Conservation (phyloP, 30 jellyfish, hydroid and myxozoan genomes). For the Phacellophora camtschatica region DNA sequence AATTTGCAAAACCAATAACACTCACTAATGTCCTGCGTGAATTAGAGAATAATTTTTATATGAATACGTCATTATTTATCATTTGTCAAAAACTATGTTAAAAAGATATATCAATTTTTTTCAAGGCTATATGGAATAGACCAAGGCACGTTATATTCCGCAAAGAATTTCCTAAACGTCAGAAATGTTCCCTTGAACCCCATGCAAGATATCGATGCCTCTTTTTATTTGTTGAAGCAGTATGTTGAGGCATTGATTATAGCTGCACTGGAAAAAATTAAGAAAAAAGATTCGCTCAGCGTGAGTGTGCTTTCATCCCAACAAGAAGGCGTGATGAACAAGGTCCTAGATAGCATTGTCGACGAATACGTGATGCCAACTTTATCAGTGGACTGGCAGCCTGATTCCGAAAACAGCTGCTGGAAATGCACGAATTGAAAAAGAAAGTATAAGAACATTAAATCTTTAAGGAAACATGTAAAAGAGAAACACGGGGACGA, state of each 20-base stretch:
- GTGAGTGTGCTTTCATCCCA: neutral
- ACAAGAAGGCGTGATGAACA: neutral
- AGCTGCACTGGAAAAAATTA: neutral
- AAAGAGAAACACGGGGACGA: neutral
- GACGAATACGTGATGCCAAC: neutral
- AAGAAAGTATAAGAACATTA: neutral
- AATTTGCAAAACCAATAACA: too few relatives aligned
- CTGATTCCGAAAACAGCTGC: neutral
- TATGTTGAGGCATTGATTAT: neutral
- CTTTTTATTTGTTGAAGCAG: neutral
- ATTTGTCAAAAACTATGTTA: neutral
- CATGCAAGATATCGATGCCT: neutral
- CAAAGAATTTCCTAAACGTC: neutral
- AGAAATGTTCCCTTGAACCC: neutral
- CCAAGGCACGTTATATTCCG: neutral
- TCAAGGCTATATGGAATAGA: conserved; percentile 2
- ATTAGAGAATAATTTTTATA: too few relatives aligned
- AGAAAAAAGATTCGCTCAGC: neutral
- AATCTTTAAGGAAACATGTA: neutral
- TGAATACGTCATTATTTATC: too few relatives aligned
- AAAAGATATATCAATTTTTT: neutral
- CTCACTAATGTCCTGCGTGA: too few relatives aligned
- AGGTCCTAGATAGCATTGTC: neutral
- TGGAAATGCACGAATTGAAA: neutral
- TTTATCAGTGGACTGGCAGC: neutral